Evolutionary conservation across 2,888 invertebrate genomes (phyloP), one percentile per base, ranked within the genome.

Genomic region (Ophion costatus): DNA sequence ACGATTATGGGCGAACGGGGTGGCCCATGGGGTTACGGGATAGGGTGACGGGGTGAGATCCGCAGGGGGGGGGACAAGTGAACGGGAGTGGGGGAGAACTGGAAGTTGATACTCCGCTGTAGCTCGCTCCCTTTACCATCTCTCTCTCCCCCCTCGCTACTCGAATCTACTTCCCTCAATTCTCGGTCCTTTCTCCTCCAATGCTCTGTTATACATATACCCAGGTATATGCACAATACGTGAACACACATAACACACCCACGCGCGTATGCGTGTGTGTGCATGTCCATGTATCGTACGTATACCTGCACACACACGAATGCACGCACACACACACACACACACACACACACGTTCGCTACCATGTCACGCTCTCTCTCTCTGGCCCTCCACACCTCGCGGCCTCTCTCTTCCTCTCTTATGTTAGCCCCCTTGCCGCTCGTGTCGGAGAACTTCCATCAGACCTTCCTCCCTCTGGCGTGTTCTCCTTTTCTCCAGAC

Each of bases 41-140:
- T 88, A 87, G 87, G 90, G 88, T 90, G 90, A 88, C 88, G 88
- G 88, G 87, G 90, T 88, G 90, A 90, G 89, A 91, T 90, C 90
- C 90, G 89, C 71, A 71, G 81, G 69, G 61, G 11, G 63, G 70
- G 56, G 61, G 71, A 11, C 57, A 33, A 45, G 11, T 57, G 14
- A 45, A 66, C 56, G 70, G 20, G 56, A n/a, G 57, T 38, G 63
- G 33, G 74, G 57, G 71, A 22, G 33, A 5, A 77, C 61, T 80
- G 61, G 64, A 78, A 83, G 79, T 75, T 74, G 74, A 86, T 84
- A 82, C 83, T 84, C 80, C 57, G 79, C 83, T 79, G 42, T 71
- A 64, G 84, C 81, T 74, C 77, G 64, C 79, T 84, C 79, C 56
- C 82, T 76, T 77, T 82, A 69, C 64, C 73, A 74, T 42, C 80